A percentile compares a stretch with the other conserved stretches of the same genome.
Evolutionary conservation across 1,140 invertebrate genomes (phyloP).

Genomic region (Maconellicoccus hirsutus): DNA sequence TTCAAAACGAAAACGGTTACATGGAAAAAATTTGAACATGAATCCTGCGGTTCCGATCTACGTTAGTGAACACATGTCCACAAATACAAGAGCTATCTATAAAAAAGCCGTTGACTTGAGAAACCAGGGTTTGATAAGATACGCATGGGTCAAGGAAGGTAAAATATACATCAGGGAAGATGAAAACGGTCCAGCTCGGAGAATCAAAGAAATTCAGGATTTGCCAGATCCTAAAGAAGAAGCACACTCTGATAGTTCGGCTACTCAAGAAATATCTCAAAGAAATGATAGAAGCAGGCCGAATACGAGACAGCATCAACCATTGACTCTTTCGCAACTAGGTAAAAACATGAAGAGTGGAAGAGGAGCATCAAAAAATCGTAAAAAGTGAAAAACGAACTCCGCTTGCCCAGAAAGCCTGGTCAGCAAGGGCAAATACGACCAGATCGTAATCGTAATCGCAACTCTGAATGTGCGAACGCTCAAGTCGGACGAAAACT

Average conservation of each 20-base stretch:
- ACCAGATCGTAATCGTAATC: not conserved
- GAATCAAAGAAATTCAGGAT: too few relatives aligned
- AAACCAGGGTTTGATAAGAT: not conserved
- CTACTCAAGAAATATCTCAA: too few relatives aligned
- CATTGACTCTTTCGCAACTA: too few relatives aligned
- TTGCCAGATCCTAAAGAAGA: too few relatives aligned
- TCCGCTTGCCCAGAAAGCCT: not conserved
- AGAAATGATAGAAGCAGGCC: too few relatives aligned
- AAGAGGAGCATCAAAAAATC: too few relatives aligned
- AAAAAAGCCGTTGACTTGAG: not conserved
- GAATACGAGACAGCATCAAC: too few relatives aligned
- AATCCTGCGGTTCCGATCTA: not conserved
- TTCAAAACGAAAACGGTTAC: not conserved
- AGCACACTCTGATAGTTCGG: too few relatives aligned
- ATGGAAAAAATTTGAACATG: not conserved
- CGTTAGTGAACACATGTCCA: not conserved
- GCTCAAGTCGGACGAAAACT: not conserved
- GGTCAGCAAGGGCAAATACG: not conserved
- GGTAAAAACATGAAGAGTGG: too few relatives aligned
- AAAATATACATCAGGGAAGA: not conserved
- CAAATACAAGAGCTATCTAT: not conserved
- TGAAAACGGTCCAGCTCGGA: not conserved
- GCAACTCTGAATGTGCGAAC: slow-evolving; percentile 18
- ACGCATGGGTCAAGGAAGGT: not conserved
- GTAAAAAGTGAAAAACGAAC: not conserved